Conservation (phyloP, 2,113 vertebrate genomes). For the Microcebus ravelobensis region DNA sequence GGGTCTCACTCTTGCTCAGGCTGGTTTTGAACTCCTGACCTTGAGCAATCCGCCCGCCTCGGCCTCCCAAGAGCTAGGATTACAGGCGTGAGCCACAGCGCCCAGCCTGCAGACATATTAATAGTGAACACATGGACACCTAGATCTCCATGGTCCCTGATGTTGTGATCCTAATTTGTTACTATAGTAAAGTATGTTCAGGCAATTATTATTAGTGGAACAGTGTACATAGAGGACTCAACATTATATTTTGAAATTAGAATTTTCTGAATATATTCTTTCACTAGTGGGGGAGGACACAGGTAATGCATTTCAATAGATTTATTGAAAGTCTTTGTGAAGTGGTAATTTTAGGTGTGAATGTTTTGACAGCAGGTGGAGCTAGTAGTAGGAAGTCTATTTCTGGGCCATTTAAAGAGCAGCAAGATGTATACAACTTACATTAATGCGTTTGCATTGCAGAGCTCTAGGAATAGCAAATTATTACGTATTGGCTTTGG, state of each 20-base stretch:
- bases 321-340: neutral
- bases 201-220: neutral
- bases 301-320: slow-evolving; percentile 1
- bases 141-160: neutral
- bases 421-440: neutral
- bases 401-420: slow-evolving; percentile 59
- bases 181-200: neutral
- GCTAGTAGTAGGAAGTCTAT: slow-evolving; percentile 72
- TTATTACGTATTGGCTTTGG: neutral
- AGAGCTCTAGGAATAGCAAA: neutral
- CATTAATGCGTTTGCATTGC: neutral
- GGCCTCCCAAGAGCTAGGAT: no score
- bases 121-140: neutral
- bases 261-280: slow-evolving; percentile 28
- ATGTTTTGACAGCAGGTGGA: slow-evolving; percentile 82
- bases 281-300: neutral
- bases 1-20: no score
- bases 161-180: neutral
- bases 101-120: neutral
- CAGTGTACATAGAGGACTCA: neutral
- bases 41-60: no score
- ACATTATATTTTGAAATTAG: neutral
- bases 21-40: no score
- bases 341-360: slow-evolving; percentile 48
- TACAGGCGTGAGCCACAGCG: no score